Base-by-base conservation (phyloP, 2,888 invertebrate species). In the Nemoura dubitans region DNA sequence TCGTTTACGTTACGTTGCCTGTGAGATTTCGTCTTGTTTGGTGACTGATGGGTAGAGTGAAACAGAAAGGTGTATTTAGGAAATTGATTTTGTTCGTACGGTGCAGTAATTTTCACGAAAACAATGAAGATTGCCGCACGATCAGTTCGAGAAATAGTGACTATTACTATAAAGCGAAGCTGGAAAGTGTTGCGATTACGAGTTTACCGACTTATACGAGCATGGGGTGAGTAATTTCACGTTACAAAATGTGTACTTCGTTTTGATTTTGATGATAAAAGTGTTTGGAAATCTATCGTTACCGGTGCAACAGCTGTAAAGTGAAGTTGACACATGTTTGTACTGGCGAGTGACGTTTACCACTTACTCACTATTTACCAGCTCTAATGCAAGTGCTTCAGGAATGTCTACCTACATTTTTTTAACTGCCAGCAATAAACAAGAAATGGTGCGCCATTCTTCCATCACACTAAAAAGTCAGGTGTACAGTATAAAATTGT, bases 1-100 rank as follows among this genome's bases (percentile, higher is more conserved):
- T n/a, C n/a, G n/a, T n/a, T n/a, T n/a, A n/a, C n/a, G n/a, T n/a
- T n/a, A n/a, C n/a, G n/a, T n/a, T n/a, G 59, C 10, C 16, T 59
- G 59, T 59, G 59, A 59, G 2, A n/a, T 59, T 59, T 3, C 14
- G 59, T 59, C 14, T 59, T 16, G 59, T 10, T 59, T 59, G 14
- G 2, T n/a, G 21, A 59, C 59, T 21, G 42, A 87, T 87, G 87
- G 87, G 87, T 25, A 7, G 59, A 1, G 59, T 59, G 21, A 87
- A 83, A 59, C 81, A 83, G 42, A 83, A 76, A 21, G 87, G 87
- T 0, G 87, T 87, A 42, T 85, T 87, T 83, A 85, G 85, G 80
- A 87, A 87, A 78, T 59, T 87, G 27, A 76, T 87, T 21, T 83
- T 86, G n/a, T 85, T 86, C 83, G 77, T 87, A 7, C 10, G 21